phyloP scores from a whole-genome alignment of 2,888 invertebrate species.

The Caenorhabditis virilis region DNA sequence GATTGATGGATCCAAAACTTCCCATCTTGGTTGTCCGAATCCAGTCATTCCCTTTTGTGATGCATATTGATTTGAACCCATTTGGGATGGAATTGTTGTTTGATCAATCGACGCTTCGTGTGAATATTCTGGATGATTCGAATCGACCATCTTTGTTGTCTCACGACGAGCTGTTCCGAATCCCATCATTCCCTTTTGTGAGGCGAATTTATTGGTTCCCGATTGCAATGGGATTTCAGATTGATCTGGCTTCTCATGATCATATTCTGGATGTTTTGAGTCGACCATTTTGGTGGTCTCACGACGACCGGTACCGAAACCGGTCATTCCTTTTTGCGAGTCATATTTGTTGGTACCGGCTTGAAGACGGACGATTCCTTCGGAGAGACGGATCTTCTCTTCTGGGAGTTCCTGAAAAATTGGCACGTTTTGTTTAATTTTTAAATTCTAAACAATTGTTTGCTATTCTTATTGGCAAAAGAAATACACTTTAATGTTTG shows the following conservation, averaged over 20 bases:
- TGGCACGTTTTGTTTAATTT: not conserved
- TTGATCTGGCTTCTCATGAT: slow-evolving; percentile 68
- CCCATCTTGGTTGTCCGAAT: slow-evolving; percentile 68
- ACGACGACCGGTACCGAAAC: slow-evolving; percentile 68
- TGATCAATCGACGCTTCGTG: slow-evolving; percentile 64
- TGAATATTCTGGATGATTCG: slow-evolving; percentile 68
- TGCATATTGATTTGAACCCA: slow-evolving; percentile 68
- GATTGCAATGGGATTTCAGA: slow-evolving; percentile 67
- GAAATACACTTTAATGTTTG: no score
- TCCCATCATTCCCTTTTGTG: slow-evolving; percentile 67
- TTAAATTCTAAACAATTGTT: slow-evolving; percentile 7
- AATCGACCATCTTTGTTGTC: slow-evolving; percentile 67
- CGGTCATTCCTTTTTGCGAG: slow-evolving; percentile 69
- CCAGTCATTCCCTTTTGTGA: slow-evolving; percentile 69
- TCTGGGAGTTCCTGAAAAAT: slow-evolving; percentile 66
- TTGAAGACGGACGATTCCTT: slow-evolving; percentile 69
- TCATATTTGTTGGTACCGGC: slow-evolving; percentile 68
- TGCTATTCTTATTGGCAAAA: no score
- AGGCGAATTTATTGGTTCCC: slow-evolving; percentile 67
- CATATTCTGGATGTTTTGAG: slow-evolving; percentile 69
- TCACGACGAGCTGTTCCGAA: slow-evolving; percentile 69
- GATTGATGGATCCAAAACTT: slow-evolving; percentile 66
- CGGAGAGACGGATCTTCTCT: slow-evolving; percentile 68
- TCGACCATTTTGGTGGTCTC: slow-evolving; percentile 68
- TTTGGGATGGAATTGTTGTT: slow-evolving; percentile 62